These are phyloP conservation scores for Drosophila birchii DNA, from an alignment of 2,888 invertebrate genomes.

Conservation along the genomic window DNA sequence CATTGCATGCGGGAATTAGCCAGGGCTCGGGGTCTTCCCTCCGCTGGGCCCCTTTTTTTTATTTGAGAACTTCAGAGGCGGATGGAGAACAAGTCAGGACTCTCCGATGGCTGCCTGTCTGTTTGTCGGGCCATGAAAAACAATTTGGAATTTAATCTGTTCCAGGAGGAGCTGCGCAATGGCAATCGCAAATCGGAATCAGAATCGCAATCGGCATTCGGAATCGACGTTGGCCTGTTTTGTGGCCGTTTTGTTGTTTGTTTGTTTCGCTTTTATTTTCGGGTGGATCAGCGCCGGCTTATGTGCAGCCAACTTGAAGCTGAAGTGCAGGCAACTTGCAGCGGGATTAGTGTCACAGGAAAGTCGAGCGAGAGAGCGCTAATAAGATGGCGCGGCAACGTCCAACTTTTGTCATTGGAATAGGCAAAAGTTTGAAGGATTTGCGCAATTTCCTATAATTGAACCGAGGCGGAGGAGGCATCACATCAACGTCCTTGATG, in stretches of 20 bases:
- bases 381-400: constrained; percentile 63
- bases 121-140: constrained; percentile 49
- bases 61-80: not conserved
- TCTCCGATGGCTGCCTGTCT: not conserved
- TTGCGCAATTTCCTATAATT: constrained; percentile 76
- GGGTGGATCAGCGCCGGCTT: constrained; percentile 55
- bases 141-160: constrained; percentile 75
- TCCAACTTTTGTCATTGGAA: constrained; percentile 44
- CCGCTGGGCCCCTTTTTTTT: not conserved
- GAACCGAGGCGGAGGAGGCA: constrained; percentile 39
- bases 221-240: constrained; percentile 30
- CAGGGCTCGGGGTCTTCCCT: constrained; percentile 14
- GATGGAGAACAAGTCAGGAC: constrained; percentile 13
- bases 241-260: constrained; percentile 24
- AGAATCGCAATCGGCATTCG: constrained; percentile 43
- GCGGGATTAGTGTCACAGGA: constrained; percentile 70
- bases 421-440: constrained; percentile 68
- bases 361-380: constrained; percentile 58
- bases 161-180: constrained; percentile 32
- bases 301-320: constrained; percentile 72
- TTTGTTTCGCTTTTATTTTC: constrained; percentile 35
- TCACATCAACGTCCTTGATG: constrained; percentile 41
- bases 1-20: constrained; percentile 77
- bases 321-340: constrained; percentile 52
- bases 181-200: constrained; percentile 49